Percentiles rank a stretch among this genome's conserved stretches.
Evolutionary conservation across 2,888 invertebrate genomes (phyloP).

Genomic region (Drosophila affinis): DNA sequence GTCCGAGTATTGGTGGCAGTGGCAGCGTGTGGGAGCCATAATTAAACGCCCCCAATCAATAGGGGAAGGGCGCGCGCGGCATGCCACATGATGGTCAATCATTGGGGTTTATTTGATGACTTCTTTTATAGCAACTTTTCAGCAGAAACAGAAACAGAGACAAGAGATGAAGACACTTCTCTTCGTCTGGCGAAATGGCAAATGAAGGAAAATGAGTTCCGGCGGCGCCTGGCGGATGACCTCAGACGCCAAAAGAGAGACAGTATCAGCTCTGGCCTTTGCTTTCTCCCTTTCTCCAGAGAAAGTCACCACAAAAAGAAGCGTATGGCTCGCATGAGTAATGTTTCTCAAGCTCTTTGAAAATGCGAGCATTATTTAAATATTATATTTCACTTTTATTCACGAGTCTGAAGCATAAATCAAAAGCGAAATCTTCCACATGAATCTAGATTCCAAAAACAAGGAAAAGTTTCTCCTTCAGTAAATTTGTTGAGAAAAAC

Average conservation of each 20-base stretch:
- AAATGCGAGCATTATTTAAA: constrained; percentile 35
- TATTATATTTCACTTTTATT: constrained; percentile 35
- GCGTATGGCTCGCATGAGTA: constrained; percentile 21
- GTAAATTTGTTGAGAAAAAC: constrained; percentile 28
- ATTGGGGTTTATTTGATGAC: constrained; percentile 69
- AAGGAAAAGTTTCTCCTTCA: constrained; percentile 22
- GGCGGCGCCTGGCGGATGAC: constrained; percentile 68
- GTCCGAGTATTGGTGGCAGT: background rate
- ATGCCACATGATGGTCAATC: constrained; percentile 68
- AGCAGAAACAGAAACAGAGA: constrained; percentile 20
- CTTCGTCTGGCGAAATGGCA: constrained; percentile 25
- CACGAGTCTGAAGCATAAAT: constrained; percentile 22
- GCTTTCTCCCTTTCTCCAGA: too few species aligned
- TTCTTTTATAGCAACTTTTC: constrained; percentile 50
- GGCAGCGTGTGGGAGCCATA: constrained; percentile 48
- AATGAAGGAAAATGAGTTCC: constrained; percentile 38
- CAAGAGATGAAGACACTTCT: background rate
- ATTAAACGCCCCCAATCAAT: constrained; percentile 58
- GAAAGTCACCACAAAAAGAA: background rate
- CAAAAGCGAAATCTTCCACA: constrained; percentile 25
- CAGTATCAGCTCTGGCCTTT: background rate
- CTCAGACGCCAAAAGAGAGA: constrained; percentile 44
- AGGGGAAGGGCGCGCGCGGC: constrained; percentile 6
- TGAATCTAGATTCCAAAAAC: constrained; percentile 31
- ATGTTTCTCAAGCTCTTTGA: background rate